A percentile compares a stretch with the other conserved stretches of the same genome.
phyloP scores from a whole-genome alignment of 2,797 vertebrate species.

The Morus bassanus region DNA sequence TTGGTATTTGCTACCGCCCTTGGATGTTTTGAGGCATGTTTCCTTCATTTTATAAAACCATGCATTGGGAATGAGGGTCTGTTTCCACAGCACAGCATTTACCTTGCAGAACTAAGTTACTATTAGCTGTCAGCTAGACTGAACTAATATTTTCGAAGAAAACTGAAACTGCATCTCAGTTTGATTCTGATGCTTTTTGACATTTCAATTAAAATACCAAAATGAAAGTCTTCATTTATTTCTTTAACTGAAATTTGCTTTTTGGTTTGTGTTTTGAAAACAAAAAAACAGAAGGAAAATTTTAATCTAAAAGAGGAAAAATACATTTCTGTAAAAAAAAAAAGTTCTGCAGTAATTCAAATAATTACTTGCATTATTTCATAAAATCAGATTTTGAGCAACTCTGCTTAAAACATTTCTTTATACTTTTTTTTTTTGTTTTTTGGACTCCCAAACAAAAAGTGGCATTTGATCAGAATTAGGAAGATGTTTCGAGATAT shows the following conservation, averaged over 20 bases:
- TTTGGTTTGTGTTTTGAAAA: background rate
- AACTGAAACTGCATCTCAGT: background rate
- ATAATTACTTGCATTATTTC: background rate
- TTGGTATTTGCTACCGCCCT: background rate
- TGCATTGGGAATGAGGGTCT: background rate
- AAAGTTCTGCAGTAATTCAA: background rate
- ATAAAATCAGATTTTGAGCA: background rate
- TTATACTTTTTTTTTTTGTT: background rate
- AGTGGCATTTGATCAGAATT: accelerated
- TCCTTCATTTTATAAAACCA: background rate
- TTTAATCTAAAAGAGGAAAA: background rate
- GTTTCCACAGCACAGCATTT: background rate
- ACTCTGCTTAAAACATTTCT: background rate
- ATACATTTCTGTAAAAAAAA: background rate
- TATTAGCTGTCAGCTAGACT: background rate
- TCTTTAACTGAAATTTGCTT: background rate
- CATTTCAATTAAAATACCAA: conserved; percentile 16
- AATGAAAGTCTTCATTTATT: background rate
- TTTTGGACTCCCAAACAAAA: background rate
- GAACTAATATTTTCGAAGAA: background rate
- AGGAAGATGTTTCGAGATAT: background rate
- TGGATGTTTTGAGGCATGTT: background rate
- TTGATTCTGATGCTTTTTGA: conserved; percentile 13
- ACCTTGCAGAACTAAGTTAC: background rate
- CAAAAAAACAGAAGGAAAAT: background rate